Percentiles rank a stretch among this genome's conserved stretches.
Conservation (phyloP, 2,797 vertebrate genomes). For the Protosalanx chinensis region DNA sequence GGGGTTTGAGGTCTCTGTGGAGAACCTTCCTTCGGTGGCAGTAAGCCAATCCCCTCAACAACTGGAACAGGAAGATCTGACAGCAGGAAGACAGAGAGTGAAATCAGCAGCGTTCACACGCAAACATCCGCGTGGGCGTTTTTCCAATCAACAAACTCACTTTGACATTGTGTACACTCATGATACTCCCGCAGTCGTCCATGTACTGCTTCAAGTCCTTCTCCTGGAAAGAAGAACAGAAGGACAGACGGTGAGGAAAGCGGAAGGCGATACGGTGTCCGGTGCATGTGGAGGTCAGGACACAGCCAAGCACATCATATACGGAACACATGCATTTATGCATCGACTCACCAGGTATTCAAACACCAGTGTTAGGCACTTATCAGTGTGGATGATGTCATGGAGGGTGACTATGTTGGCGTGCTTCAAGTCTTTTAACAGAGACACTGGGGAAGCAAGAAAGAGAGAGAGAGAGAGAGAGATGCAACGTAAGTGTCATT, state of each 20-base stretch:
- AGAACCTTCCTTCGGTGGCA: constrained; percentile 78
- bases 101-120: neutral
- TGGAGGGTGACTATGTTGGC: constrained; percentile 83
- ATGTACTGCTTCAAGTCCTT: constrained; percentile 82
- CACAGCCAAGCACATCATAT: neutral
- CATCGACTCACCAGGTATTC: constrained; percentile 76
- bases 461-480: constrained; percentile 4
- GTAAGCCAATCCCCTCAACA: constrained; percentile 75
- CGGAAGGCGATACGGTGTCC: neutral
- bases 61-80: constrained; percentile 79
- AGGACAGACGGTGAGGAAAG: neutral
- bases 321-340: neutral
- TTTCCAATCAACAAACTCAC: constrained; percentile 49
- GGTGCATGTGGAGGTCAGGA: neutral
- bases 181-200: constrained; percentile 83
- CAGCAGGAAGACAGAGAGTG: neutral
- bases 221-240: constrained; percentile 56
- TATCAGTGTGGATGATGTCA: constrained; percentile 83
- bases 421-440: constrained; percentile 82
- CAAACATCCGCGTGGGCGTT: neutral
- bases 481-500: too few species aligned
- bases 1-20: constrained; percentile 80
- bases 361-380: constrained; percentile 84
- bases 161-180: constrained; percentile 82
- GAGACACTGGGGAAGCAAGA: constrained; percentile 68